Percentiles rank a stretch among this genome's conserved stretches.
Conservation (phyloP, 2,113 vertebrate genomes). For the Scartelaos histophorus region DNA sequence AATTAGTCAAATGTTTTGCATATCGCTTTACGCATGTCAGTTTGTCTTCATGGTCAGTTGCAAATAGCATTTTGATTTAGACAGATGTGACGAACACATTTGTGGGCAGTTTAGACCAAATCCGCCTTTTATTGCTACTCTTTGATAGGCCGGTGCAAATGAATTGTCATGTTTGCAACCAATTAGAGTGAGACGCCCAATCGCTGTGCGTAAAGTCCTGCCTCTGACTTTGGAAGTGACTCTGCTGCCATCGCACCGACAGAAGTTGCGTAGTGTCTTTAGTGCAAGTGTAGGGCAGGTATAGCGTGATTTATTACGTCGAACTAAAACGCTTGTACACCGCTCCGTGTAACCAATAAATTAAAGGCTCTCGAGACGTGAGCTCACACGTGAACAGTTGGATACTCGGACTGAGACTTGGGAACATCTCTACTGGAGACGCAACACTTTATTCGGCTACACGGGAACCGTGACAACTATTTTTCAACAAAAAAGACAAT, state of each 20-base stretch:
- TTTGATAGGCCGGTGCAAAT: slow-evolving; percentile 56
- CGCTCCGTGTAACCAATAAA: slow-evolving; percentile 71
- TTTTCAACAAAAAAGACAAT: slow-evolving; percentile 22
- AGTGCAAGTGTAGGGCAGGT: slow-evolving; percentile 40
- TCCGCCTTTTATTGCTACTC: slow-evolving; percentile 24
- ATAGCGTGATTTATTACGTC: slow-evolving; percentile 75
- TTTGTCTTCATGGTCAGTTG: slow-evolving; percentile 47
- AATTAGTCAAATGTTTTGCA: slow-evolving; percentile 69
- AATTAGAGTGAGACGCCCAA: slow-evolving; percentile 58
- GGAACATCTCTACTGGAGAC: slow-evolving; percentile 52
- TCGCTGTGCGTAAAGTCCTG: slow-evolving; percentile 55
- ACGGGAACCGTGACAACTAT: slow-evolving; percentile 26
- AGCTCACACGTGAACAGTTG: slow-evolving; percentile 68
- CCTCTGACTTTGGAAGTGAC: slow-evolving; percentile 66
- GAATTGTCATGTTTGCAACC: slow-evolving; percentile 62
- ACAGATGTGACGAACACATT: slow-evolving; percentile 32
- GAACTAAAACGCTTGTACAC: slow-evolving; percentile 56
- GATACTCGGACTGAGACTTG: slow-evolving; percentile 39
- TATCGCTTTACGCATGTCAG: slow-evolving; percentile 64
- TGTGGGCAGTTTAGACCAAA: slow-evolving; percentile 27
- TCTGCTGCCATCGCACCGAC: slow-evolving; percentile 52
- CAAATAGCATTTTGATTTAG: slow-evolving; percentile 45
- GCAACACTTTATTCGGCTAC: slow-evolving; percentile 53
- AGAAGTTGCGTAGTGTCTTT: slow-evolving; percentile 43
- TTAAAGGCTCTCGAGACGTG: slow-evolving; percentile 69